phyloP scores from a whole-genome alignment of 2,888 invertebrate genomes.

The Micoletzkya japonica region DNA sequence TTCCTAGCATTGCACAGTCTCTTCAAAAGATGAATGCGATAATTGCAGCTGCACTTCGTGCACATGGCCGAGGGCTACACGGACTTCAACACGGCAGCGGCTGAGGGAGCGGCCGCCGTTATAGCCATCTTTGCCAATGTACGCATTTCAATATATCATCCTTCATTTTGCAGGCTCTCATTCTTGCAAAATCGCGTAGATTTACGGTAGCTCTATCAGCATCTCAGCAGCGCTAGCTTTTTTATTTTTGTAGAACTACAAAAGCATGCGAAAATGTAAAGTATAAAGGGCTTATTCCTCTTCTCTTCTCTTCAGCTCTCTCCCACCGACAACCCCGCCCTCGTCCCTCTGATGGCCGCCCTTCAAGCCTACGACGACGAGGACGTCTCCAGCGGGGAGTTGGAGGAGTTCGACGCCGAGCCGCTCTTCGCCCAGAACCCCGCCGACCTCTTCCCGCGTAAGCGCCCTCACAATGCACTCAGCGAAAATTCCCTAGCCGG shows the following conservation, averaged over 20 bases:
- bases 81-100: neutral
- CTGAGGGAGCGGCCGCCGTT: slow-evolving; percentile 4
- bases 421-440: neutral
- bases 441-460: neutral
- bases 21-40: no score
- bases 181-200: no score
- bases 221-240: no score
- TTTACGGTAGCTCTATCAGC: neutral
- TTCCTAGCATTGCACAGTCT: no score
- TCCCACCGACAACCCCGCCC: neutral
- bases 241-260: no score
- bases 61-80: slow-evolving; percentile 4
- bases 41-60: slow-evolving; percentile 14
- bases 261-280: no score
- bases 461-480: neutral
- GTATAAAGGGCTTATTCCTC: no score
- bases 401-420: neutral
- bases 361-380: no score
- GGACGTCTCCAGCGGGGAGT: neutral
- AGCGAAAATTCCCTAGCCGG: no score
- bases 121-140: slow-evolving; percentile 1
- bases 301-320: neutral
- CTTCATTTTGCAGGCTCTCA: neutral
- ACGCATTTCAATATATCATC: neutral
- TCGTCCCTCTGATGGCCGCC: slow-evolving; percentile 6